phyloP scores from a whole-genome alignment of 2,113 vertebrate species.

The Serilophus lunatus region DNA sequence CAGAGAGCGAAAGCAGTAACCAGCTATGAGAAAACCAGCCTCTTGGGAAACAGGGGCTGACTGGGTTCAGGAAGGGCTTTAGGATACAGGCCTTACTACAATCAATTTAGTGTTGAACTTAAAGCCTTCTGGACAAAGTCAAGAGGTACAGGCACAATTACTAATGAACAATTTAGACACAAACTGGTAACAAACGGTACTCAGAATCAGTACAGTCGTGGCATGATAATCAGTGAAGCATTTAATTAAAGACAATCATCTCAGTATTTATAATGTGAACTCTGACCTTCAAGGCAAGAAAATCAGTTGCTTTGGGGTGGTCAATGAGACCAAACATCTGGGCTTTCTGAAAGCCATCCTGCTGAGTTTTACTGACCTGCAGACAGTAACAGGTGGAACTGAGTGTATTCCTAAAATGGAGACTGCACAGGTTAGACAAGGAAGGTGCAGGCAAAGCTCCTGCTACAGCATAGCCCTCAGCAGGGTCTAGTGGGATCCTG shows the following conservation, averaged over 20 bases:
- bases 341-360: background rate
- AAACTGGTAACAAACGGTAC: background rate
- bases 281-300: background rate
- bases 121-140: background rate
- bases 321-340: background rate
- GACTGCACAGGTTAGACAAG: background rate
- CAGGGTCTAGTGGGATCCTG: background rate
- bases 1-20: background rate
- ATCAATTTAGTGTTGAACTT: background rate
- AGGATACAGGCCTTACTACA: background rate
- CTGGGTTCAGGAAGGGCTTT: background rate
- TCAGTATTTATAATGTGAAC: background rate
- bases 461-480: background rate
- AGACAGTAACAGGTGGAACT: background rate
- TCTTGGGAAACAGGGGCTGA: background rate
- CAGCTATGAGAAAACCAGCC: background rate
- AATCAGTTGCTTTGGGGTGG: background rate
- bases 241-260: background rate
- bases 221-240: background rate
- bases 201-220: background rate
- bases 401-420: background rate
- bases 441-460: background rate
- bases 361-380: background rate
- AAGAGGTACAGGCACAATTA: background rate
- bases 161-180: background rate